These are phyloP conservation scores for Lophius americanus DNA, from an alignment of 2,797 vertebrate species.

Conservation along the genomic window DNA sequence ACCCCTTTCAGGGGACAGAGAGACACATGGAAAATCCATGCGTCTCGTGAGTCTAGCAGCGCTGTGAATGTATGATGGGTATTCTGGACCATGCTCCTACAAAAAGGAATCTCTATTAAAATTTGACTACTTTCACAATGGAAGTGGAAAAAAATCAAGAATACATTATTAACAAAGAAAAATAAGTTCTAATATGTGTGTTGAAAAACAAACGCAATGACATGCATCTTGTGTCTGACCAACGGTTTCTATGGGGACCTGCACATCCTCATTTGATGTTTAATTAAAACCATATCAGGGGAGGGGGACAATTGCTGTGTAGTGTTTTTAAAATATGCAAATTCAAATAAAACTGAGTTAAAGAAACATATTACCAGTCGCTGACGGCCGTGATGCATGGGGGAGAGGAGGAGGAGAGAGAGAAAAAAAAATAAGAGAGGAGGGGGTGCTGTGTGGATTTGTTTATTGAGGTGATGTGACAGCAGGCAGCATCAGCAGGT, in stretches of 20 bases:
- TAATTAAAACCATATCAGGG: conserved; percentile 78
- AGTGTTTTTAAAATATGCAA: conserved; percentile 80
- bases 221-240: conserved; percentile 47
- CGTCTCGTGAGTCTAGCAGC: conserved; percentile 21
- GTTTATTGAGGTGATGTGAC: conserved; percentile 27
- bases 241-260: conserved; percentile 68
- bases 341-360: conserved; percentile 79
- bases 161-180: conserved; percentile 8
- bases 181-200: neutral
- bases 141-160: neutral
- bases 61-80: conserved; percentile 28
- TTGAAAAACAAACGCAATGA: conserved; percentile 7
- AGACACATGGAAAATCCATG: neutral
- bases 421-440: conserved; percentile 39
- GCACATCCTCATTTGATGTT: conserved; percentile 78
- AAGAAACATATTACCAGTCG: conserved; percentile 69
- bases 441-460: conserved; percentile 19
- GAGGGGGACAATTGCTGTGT: conserved; percentile 22
- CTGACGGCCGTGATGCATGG: conserved; percentile 55
- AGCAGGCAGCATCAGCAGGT: conserved; percentile 27
- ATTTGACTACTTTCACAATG: conserved; percentile 11
- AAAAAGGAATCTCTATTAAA: conserved; percentile 12
- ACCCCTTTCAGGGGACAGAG: conserved; percentile 30
- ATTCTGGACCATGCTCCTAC: conserved; percentile 13
- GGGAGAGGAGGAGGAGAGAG: conserved; percentile 41